These are phyloP conservation scores for Eufriesea mexicana DNA, from an alignment of 1,140 invertebrate species.

Conservation along the genomic window DNA sequence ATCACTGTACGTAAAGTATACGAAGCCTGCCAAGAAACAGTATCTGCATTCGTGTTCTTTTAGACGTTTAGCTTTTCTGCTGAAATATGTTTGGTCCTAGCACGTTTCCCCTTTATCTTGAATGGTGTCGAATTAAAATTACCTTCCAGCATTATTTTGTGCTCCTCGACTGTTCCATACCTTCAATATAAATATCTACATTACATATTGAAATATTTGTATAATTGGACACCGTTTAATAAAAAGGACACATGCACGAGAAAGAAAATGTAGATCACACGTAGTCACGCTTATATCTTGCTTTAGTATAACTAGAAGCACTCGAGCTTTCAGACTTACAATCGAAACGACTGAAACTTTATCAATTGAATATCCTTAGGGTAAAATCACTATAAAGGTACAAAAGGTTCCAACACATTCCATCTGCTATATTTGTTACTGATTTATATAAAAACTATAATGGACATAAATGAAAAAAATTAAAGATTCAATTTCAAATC, in stretches of 20 bases:
- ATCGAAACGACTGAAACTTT: not conserved
- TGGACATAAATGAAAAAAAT: too few relatives aligned
- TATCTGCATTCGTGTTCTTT: constrained; percentile 33
- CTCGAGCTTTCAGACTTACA: not conserved
- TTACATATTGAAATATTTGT: not conserved
- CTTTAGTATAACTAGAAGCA: not conserved
- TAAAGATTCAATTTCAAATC: not conserved
- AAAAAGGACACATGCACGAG: not conserved
- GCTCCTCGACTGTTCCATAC: too few relatives aligned
- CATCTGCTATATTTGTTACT: not conserved
- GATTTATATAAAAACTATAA: not conserved
- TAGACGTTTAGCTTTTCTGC: constrained; percentile 41
- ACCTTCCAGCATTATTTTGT: not conserved
- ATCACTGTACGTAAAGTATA: constrained; percentile 78
- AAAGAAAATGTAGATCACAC: not conserved
- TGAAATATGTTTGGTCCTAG: constrained; percentile 51
- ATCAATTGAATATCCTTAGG: not conserved
- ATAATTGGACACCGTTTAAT: not conserved
- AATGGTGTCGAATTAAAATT: constrained; percentile 38
- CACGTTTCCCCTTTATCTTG: constrained; percentile 14
- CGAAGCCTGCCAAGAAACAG: constrained; percentile 35
- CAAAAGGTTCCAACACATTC: not conserved
- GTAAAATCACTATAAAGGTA: not conserved
- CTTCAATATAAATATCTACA: not conserved
- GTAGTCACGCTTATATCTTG: constrained; percentile 2